A percentile compares a stretch with the other conserved stretches of the same genome.
phyloP scores from a whole-genome alignment of 2,113 vertebrate species.

The Nannobrachium achirus region DNA sequence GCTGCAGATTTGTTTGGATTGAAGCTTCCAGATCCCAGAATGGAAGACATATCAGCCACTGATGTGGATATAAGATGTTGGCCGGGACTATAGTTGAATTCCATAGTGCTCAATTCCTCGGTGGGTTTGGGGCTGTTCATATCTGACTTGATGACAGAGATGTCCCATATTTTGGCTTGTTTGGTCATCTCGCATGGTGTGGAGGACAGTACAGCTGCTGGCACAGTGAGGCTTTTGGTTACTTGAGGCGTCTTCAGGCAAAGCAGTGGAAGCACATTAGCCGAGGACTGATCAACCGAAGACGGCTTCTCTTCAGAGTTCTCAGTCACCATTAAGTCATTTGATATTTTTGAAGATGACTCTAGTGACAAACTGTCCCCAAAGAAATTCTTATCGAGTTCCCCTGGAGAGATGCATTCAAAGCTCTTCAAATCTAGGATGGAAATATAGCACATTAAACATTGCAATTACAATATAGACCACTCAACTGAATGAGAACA shows the following conservation, averaged over 20 bases:
- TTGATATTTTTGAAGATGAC: conserved; percentile 35
- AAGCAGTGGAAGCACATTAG: conserved; percentile 47
- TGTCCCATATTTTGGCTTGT: conserved; percentile 68
- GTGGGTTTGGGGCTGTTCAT: conserved; percentile 58
- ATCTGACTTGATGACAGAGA: conserved; percentile 68
- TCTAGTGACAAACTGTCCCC: conserved; percentile 67
- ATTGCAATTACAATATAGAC: background rate
- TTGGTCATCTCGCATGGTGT: conserved; percentile 61
- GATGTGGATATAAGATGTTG: conserved; percentile 26
- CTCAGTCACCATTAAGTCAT: conserved; percentile 42
- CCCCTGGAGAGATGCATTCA: conserved; percentile 63
- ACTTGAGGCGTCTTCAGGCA: no score
- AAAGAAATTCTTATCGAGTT: conserved; percentile 70
- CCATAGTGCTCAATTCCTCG: conserved; percentile 56
- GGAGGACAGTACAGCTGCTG: conserved; percentile 65
- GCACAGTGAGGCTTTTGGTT: background rate
- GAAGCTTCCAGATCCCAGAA: conserved; percentile 33
- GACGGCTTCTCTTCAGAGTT: conserved; percentile 30
- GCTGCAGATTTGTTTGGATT: no score
- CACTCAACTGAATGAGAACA: background rate
- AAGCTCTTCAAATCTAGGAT: conserved; percentile 61
- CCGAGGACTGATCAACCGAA: conserved; percentile 31
- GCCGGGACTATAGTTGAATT: conserved; percentile 68
- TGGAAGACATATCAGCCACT: conserved; percentile 47
- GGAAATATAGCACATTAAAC: background rate